Evolutionary conservation across 2,888 invertebrate species (phyloP).

Genomic region (Oxyteleia sp.): DNA sequence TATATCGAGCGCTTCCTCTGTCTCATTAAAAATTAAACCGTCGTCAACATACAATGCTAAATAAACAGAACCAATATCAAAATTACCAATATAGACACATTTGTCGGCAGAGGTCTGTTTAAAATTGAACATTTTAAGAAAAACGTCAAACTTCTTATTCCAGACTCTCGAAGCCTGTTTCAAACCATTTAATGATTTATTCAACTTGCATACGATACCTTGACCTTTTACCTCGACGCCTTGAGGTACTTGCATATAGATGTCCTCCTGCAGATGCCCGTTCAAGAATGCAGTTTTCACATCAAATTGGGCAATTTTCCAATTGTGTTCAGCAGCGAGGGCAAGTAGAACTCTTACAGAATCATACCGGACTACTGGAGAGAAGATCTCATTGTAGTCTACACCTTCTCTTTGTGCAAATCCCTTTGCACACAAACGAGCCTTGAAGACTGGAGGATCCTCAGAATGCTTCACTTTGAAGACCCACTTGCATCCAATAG

Average conservation of each 20-base stretch:
- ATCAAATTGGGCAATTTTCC: constrained; percentile 77
- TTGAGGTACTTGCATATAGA: constrained; percentile 82
- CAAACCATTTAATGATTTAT: constrained; percentile 80
- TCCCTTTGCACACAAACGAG: constrained; percentile 65
- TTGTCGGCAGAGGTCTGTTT: constrained; percentile 79
- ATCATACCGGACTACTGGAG: constrained; percentile 77
- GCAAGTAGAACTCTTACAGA: constrained; percentile 76
- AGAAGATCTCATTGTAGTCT: neutral
- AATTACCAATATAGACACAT: constrained; percentile 77
- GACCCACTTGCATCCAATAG: constrained; percentile 58
- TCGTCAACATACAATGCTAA: constrained; percentile 82
- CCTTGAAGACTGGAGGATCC: constrained; percentile 43
- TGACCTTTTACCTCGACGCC: constrained; percentile 71
- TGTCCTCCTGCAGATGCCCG: constrained; percentile 58
- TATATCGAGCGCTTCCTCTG: constrained; percentile 8
- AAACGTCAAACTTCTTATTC: constrained; percentile 79
- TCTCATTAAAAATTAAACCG: constrained; percentile 67
- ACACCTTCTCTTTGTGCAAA: constrained; percentile 13
- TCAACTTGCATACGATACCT: constrained; percentile 78
- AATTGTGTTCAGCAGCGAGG: constrained; percentile 56
- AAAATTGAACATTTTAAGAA: constrained; percentile 76
- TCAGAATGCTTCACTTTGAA: constrained; percentile 29
- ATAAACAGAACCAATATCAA: constrained; percentile 67
- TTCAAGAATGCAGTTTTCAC: constrained; percentile 81
- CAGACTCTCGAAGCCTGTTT: constrained; percentile 83